A percentile compares a stretch with the other conserved stretches of the same genome.
phyloP scores from a whole-genome alignment of 2,888 invertebrate species.

The Timema podura region DNA sequence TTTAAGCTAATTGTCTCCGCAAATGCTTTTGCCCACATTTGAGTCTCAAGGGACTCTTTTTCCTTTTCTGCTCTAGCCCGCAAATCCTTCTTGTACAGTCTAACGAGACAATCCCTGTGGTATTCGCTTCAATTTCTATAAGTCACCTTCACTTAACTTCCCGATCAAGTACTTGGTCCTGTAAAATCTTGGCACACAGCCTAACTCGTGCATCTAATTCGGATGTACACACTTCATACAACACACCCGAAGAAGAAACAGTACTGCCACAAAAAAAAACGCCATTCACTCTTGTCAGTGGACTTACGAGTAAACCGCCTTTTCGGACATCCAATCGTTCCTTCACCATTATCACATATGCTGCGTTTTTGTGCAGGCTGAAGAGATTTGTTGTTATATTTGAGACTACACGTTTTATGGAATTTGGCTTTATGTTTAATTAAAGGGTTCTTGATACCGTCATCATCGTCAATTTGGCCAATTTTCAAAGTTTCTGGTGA shows the following conservation, averaged over 20 bases:
- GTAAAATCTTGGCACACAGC: background rate
- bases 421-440: conserved; percentile 2
- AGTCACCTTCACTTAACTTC: conserved; percentile 3
- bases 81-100: background rate
- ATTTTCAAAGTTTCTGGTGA: conserved; percentile 8
- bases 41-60: background rate
- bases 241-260: background rate
- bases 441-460: background rate
- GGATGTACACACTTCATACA: background rate
- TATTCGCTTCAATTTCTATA: background rate
- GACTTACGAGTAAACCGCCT: background rate
- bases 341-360: background rate
- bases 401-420: background rate
- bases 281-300: conserved; percentile 1
- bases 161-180: background rate
- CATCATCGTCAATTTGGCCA: background rate
- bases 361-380: conserved; percentile 6
- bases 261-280: background rate
- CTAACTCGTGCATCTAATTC: conserved; percentile 8
- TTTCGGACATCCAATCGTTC: background rate
- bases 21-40: background rate
- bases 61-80: background rate
- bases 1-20: background rate
- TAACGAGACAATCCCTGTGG: conserved; percentile 3
- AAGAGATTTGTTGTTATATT: background rate